Conservation (phyloP, 2,888 invertebrate species). For the Pyrgus malvae region DNA sequence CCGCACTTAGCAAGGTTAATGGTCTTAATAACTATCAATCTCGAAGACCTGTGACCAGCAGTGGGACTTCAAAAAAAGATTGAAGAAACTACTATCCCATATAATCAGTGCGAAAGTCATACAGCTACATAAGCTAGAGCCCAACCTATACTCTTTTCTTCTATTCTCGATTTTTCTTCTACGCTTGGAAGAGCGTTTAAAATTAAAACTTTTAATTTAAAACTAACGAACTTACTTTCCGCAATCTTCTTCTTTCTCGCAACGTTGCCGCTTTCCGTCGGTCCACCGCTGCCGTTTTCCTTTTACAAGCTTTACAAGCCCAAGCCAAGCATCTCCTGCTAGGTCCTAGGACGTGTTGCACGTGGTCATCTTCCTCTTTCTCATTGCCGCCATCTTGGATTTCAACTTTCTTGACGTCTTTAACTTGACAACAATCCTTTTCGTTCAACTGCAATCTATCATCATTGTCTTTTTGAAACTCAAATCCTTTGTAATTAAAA, state of each 20-base stretch:
- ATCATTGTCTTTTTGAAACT: slow-evolving; percentile 48
- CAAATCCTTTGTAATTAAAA: slow-evolving; percentile 45
- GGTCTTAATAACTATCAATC: too few species aligned
- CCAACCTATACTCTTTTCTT: too few species aligned
- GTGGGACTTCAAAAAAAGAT: too few species aligned
- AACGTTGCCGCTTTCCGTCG: slow-evolving; percentile 98
- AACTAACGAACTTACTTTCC: slow-evolving; percentile 94
- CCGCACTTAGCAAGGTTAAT: too few species aligned
- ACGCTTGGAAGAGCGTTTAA: too few species aligned
- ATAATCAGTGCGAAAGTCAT: too few species aligned
- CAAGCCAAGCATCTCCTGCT: slow-evolving; percentile 93
- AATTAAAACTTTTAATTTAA: too few species aligned
- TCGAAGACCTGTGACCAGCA: too few species aligned
- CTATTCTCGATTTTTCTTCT: too few species aligned
- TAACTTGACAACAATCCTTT: slow-evolving; percentile 48
- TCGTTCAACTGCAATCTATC: slow-evolving; percentile 30
- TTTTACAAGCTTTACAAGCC: slow-evolving; percentile 99
- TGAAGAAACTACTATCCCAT: too few species aligned
- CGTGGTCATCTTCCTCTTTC: slow-evolving; percentile 56
- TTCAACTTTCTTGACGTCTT: slow-evolving; percentile 55
- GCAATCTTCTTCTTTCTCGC: slow-evolving; percentile 93
- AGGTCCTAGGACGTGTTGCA: slow-evolving; percentile 76
- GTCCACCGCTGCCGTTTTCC: slow-evolving; percentile 97
- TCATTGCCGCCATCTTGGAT: slow-evolving; percentile 40
- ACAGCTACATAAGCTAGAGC: too few species aligned